Evolutionary conservation across 2,888 invertebrate genomes (phyloP), one percentile per base, ranked within the genome.

Genomic region (Netelia inedita): DNA sequence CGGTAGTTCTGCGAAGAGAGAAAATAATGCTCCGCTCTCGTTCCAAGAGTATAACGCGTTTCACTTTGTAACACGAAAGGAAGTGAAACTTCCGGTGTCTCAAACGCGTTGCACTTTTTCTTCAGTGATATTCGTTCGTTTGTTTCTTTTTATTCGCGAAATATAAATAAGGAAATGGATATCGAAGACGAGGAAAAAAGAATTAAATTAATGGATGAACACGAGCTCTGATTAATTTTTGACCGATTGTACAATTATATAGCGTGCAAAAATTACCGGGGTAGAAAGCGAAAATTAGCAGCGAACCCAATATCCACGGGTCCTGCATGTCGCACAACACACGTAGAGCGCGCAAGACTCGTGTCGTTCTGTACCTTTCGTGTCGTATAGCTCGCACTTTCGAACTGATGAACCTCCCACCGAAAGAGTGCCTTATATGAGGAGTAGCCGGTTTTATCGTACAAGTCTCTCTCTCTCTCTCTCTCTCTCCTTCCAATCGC

Each of bases 331-430:
- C 88, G 87, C 87, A 83, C 87, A 35, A 81, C 61, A 78, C 78
- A 85, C 35, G 35, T 35, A 35, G 35, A 78, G 79, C 80, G 63
- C 74, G 82, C 72, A 71, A 59, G 65, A 61, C 65, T 66, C 66
- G 61, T 71, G 82, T 76, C 78, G 50, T 76, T 72, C 69, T 75
- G 88, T 85, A 86, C 86, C 35, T 88, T 88, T 89, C 86, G 85
- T 87, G 81, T 85, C 81, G 76, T 85, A 85, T 71, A 86, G 89
- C 91, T 90, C 55, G 90, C 91, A 92, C 93, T 93, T 93, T 93
- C 93, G 87, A 92, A 93, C 93, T 92, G 91, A 91, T 90, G 78
- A 75, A 89, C 88, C 90, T 90, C 88, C 89, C 89, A 90, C 90
- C 89, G 89, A 88, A 87, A 83, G 83, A 84, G 81, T 78, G 89